A percentile compares a stretch with the other conserved stretches of the same genome.
Conservation (phyloP, 2,113 vertebrate species). For the Oophaga pumilio region DNA sequence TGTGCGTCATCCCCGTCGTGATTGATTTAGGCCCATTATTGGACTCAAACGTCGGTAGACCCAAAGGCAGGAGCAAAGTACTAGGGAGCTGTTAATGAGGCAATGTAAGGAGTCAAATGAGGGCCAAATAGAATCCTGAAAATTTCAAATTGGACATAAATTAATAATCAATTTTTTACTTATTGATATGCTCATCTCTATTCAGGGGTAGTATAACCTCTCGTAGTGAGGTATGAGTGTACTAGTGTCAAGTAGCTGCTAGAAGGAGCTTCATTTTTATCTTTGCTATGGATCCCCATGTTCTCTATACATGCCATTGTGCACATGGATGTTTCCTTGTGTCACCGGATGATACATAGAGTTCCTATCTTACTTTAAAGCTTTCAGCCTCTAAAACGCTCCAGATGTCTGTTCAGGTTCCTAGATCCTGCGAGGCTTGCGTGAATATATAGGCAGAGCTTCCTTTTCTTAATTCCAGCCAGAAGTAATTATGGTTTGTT, state of each 20-base stretch:
- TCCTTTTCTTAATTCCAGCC: slow-evolving; percentile 44
- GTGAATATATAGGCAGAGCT: slow-evolving; percentile 38
- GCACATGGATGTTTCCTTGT: background rate
- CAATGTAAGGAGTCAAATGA: no score
- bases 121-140: no score
- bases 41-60: no score
- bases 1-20: no score
- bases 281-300: background rate
- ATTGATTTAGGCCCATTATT: no score
- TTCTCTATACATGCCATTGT: background rate
- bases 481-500: slow-evolving; percentile 52
- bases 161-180: no score
- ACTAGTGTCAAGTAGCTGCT: background rate
- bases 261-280: background rate
- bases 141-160: no score
- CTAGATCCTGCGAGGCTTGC: background rate
- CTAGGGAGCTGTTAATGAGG: no score
- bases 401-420: slow-evolving; percentile 32
- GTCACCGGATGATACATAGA: background rate
- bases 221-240: background rate
- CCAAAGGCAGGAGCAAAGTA: no score
- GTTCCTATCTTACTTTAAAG: background rate
- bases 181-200: no score
- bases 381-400: background rate
- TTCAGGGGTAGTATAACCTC: background rate